Evolutionary conservation across 2,797 vertebrate genomes (phyloP).

Genomic region (Malacoraja senta): DNA sequence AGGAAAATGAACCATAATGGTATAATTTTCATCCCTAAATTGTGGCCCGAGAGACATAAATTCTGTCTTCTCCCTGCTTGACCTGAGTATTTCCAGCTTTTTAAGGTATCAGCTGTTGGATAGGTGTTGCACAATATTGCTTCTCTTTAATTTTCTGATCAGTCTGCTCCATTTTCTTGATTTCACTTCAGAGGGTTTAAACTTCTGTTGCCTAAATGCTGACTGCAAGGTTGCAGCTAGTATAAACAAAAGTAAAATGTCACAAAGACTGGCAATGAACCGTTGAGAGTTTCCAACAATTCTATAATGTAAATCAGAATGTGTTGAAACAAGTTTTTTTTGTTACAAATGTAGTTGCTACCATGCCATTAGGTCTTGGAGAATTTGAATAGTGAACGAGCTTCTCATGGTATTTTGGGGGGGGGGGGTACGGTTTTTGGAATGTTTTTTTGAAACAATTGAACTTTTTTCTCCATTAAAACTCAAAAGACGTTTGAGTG

Average conservation of each 20-base stretch:
- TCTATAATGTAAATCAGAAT: not conserved
- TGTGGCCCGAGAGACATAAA: too few species aligned
- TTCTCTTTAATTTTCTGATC: not conserved
- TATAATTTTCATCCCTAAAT: not conserved
- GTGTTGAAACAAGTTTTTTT: not conserved
- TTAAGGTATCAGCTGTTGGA: too few species aligned
- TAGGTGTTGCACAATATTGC: not conserved
- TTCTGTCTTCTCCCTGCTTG: too few species aligned
- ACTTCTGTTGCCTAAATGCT: not conserved
- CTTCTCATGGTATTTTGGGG: not conserved
- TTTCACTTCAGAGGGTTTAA: not conserved
- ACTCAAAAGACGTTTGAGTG: not conserved
- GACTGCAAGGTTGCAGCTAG: not conserved
- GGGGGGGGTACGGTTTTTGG: not conserved
- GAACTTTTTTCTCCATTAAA: too few species aligned
- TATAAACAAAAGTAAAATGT: constrained; percentile 24
- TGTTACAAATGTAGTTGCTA: not conserved
- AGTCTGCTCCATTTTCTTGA: not conserved
- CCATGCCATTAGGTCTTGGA: not conserved
- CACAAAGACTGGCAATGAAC: not conserved
- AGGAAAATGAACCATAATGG: not conserved
- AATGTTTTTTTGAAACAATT: not conserved
- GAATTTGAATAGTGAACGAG: not conserved
- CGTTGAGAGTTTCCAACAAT: not conserved
- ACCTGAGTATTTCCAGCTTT: too few species aligned